Evolutionary conservation across 2,113 vertebrate genomes (phyloP).

Genomic region (Plectropomus leopardus): DNA sequence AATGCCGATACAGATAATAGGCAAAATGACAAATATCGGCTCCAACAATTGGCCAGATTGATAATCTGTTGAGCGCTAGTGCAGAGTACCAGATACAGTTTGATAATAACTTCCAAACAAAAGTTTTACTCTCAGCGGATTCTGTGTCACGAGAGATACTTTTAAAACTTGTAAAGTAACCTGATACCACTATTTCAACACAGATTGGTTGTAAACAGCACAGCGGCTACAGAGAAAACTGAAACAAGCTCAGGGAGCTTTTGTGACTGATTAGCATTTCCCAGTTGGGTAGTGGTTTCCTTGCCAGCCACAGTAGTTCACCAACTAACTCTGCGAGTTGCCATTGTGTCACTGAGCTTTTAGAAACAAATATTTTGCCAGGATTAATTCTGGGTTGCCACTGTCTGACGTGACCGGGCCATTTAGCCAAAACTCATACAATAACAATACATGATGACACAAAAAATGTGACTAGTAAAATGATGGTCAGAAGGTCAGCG

Average conservation of each 20-base stretch:
- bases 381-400: background rate
- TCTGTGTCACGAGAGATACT: no score
- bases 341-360: background rate
- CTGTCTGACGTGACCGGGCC: background rate
- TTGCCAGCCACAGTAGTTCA: background rate
- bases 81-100: no score
- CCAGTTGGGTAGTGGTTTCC: background rate
- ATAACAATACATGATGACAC: background rate
- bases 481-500: constrained; percentile 55
- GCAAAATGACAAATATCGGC: no score
- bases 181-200: no score
- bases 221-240: background rate
- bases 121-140: no score
- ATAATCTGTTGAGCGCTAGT: no score
- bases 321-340: background rate
- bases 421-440: background rate
- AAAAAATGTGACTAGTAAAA: constrained; percentile 39
- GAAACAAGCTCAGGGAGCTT: background rate
- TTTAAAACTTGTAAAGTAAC: no score
- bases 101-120: no score
- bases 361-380: background rate
- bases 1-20: no score
- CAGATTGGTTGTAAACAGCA: no score
- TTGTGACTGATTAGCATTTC: background rate
- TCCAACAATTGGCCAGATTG: no score